Conservation (phyloP, 2,113 vertebrate genomes). For the Stegastes partitus region DNA sequence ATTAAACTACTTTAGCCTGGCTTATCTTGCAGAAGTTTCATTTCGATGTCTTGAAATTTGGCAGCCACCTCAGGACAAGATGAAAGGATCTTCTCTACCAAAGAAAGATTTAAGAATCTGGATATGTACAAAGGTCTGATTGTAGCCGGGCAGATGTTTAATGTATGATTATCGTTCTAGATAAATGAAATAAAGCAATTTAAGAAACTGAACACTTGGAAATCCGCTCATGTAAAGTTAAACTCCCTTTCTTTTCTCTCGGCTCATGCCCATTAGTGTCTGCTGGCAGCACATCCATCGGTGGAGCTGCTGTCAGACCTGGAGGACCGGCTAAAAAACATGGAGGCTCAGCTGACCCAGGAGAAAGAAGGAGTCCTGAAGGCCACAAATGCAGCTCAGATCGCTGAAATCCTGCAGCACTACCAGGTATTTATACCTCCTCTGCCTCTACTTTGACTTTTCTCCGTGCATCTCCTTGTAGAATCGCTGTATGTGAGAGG, state of each 20-base stretch:
- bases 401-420: conserved; percentile 82
- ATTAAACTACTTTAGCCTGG: conserved; percentile 19
- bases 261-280: conserved; percentile 72
- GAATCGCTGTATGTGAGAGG: background rate
- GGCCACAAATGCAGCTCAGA: conserved; percentile 66
- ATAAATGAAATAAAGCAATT: background rate
- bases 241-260: conserved; percentile 9
- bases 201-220: background rate
- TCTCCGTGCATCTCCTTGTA: too few relatives aligned
- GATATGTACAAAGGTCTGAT: background rate
- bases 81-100: conserved; percentile 13
- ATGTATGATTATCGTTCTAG: background rate
- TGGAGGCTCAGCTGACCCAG: conserved; percentile 73
- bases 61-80: conserved; percentile 6
- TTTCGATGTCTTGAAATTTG: conserved; percentile 21
- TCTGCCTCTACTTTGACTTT: background rate
- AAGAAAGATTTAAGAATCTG: conserved; percentile 13
- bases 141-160: background rate
- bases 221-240: background rate
- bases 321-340: conserved; percentile 84
- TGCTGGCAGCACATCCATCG: conserved; percentile 88
- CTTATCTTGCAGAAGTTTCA: background rate
- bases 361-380: conserved; percentile 52
- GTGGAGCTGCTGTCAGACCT: conserved; percentile 87
- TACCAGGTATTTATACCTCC: conserved; percentile 82